Base-by-base conservation (phyloP, 2,888 invertebrate species). In the Neoascia interrupta region DNA sequence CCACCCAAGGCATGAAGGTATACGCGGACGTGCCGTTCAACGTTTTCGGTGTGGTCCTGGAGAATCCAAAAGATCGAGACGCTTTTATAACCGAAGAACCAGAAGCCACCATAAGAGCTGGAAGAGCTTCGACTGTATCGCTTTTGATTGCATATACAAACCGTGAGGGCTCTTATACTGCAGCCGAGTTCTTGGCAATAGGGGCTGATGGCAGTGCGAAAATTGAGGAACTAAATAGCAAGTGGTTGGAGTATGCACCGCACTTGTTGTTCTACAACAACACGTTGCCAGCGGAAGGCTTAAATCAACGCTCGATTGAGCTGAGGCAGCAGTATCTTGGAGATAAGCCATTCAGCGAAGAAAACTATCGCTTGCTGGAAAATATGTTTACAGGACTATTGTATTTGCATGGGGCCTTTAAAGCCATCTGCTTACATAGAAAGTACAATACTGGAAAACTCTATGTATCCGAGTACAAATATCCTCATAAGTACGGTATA, bases 161-260 rank as follows among this genome's bases (percentile, higher is more conserved):
- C 31, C 91, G 93, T 56, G 95, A 95, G 85, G 94, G 94, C 73
- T 88, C 94, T 11, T 94, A 93, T 83, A 94, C 93, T 3, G 92
- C 91, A 47, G 18, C 72, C 86, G 89, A 87, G 60, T 87, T 34
- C 45, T 11, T 37, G 36, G 8, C 0, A 2, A 15, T 41, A 21
- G 56, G 41, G 6, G 2, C 13, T 18, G 31, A 36, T 37, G 60
- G 47, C 0, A 60, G 45, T 15, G 8, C 6, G 5, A 6, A 26
- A 1, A 8, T 68, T 0, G 47, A 68, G 15, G 16, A 56, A 5
- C n/a, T 21, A 8, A 26, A 11, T 18, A 56, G 66, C 2, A 13
- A 6, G 5, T 61, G 61, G 39, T 37, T 37, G 5, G 13, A 47
- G 10, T 37, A 18, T 6, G 49, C 61, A 5, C 49, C 61, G 8